A percentile compares a stretch with the other conserved stretches of the same genome.
These are phyloP conservation scores for Tachystola acroxantha DNA, from an alignment of 2,888 invertebrate species.

Conservation along the genomic window DNA sequence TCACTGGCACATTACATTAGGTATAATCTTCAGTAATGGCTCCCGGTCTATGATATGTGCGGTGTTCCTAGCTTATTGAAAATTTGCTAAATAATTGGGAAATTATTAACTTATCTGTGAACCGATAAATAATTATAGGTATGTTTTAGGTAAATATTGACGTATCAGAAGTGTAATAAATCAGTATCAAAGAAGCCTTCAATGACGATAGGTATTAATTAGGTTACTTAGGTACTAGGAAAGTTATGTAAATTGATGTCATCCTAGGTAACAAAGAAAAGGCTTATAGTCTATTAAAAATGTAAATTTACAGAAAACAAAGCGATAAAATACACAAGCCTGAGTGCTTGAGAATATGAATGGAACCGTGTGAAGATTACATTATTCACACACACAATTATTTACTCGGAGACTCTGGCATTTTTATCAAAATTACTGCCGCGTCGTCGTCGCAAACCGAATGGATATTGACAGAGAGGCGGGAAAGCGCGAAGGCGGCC, in stretches of 20 bases:
- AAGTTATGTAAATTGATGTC: too few species aligned
- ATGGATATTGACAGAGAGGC: conserved; percentile 53
- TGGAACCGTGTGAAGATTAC: conserved; percentile 26
- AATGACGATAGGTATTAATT: too few species aligned
- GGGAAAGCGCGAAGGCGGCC: conserved; percentile 48
- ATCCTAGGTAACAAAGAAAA: too few species aligned
- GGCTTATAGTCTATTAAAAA: too few species aligned
- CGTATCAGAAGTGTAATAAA: too few species aligned
- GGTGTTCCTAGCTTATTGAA: conserved; percentile 45
- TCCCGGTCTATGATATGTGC: conserved; percentile 28
- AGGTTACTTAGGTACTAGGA: too few species aligned
- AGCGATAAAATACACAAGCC: conserved; percentile 2
- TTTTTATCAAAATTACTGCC: conserved; percentile 37
- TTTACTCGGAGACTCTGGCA: conserved; percentile 30
- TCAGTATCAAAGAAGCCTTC: too few species aligned
- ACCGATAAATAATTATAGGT: too few species aligned
- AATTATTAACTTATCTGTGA: too few species aligned
- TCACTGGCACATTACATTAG: conserved; percentile 71
- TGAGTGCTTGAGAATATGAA: conserved; percentile 7
- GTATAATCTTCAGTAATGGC: conserved; percentile 69
- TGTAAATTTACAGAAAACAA: conserved; percentile 1
- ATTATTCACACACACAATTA: conserved; percentile 34
- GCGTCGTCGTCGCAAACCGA: conserved; percentile 24
- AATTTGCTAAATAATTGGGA: background rate
- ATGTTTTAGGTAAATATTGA: too few species aligned